Evolutionary conservation across 2,797 vertebrate genomes (phyloP).

Genomic region (Melanotaenia nigrans): DNA sequence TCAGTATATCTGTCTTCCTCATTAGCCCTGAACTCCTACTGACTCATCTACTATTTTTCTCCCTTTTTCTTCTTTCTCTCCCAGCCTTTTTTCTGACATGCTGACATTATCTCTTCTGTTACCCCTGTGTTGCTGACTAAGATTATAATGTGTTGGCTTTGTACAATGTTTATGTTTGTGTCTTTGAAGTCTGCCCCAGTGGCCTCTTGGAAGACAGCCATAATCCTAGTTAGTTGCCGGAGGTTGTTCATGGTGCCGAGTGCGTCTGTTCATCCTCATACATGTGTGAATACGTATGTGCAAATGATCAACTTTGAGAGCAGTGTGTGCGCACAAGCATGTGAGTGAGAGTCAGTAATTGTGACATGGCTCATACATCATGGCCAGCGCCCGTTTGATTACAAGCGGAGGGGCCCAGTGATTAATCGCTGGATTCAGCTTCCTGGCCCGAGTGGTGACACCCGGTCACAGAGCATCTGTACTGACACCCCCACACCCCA

Average conservation of each 20-base stretch:
- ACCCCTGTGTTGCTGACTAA: constrained; percentile 70
- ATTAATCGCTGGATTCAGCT: constrained; percentile 99
- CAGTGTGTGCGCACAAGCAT: constrained; percentile 42
- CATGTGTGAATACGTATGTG: constrained; percentile 67
- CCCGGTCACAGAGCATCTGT: constrained; percentile 99
- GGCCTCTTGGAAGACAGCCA: constrained; percentile 73
- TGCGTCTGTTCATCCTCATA: constrained; percentile 56
- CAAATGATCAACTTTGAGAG: constrained; percentile 49
- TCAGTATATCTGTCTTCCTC: constrained; percentile 75
- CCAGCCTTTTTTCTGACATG: constrained; percentile 21
- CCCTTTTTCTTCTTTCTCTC: constrained; percentile 22
- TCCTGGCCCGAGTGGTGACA: constrained; percentile 97
- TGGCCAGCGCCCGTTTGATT: constrained; percentile 97
- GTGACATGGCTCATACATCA: constrained; percentile 99
- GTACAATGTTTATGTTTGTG: constrained; percentile 76
- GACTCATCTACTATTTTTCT: constrained; percentile 54
- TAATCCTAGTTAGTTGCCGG: constrained; percentile 59
- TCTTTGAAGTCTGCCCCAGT: constrained; percentile 73
- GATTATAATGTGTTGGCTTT: constrained; percentile 72
- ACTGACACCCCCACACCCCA: constrained; percentile 87
- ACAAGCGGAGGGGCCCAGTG: constrained; percentile 97
- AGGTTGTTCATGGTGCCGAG: constrained; percentile 50
- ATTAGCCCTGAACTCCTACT: constrained; percentile 69
- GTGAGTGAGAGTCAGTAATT: constrained; percentile 82
- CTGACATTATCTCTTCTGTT: constrained; percentile 54